These are phyloP conservation scores for Actias luna DNA, from an alignment of 2,888 invertebrate species.

Conservation along the genomic window DNA sequence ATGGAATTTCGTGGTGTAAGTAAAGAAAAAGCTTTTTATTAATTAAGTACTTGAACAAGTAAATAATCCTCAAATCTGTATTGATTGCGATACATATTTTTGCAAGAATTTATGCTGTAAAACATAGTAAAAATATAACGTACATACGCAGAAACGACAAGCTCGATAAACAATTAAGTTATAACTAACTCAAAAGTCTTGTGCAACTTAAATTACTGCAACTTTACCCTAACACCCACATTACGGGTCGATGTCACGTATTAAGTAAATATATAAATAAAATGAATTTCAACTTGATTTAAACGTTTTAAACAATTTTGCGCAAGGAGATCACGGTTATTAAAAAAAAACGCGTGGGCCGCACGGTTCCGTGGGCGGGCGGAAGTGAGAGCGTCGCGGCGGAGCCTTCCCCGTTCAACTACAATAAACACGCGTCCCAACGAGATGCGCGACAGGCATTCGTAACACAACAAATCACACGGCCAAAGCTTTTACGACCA, in stretches of 20 bases:
- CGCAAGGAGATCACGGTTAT: conserved; percentile 65
- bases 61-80: not conserved
- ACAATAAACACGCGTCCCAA: conserved; percentile 42
- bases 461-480: conserved; percentile 72
- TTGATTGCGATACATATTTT: not conserved
- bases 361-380: conserved; percentile 74
- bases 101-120: too few species aligned
- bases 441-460: conserved; percentile 53
- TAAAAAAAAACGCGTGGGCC: conserved; percentile 69
- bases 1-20: not conserved
- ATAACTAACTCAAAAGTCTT: conserved; percentile 5
- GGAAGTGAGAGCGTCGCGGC: conserved; percentile 77
- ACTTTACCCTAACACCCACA: conserved; percentile 8
- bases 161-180: not conserved
- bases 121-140: too few species aligned
- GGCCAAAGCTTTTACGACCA: conserved; percentile 70
- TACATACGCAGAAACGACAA: not conserved
- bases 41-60: not conserved
- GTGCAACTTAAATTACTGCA: conserved; percentile 7
- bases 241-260: conserved; percentile 3
- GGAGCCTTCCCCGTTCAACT: conserved; percentile 69
- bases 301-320: conserved; percentile 41
- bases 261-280: conserved; percentile 12
- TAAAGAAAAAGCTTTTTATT: not conserved
- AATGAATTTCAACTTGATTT: conserved; percentile 8